Conservation (phyloP, 1,140 invertebrate species). For the Drosophila cardini region DNA sequence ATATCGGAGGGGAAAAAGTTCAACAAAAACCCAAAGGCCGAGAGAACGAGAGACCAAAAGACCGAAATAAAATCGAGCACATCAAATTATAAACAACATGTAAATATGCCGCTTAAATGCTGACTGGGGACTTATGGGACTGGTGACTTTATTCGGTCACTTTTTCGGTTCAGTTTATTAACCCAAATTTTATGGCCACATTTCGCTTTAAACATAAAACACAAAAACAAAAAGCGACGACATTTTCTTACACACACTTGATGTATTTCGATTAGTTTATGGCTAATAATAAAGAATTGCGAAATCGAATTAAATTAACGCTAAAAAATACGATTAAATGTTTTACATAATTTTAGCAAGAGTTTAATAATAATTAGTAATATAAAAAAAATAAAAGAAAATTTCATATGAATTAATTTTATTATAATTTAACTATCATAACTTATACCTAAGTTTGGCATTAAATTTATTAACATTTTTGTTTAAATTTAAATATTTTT, state of each 20-base stretch:
- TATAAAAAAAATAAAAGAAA: no score
- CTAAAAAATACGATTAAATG: background rate
- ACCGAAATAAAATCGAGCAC: constrained; percentile 36
- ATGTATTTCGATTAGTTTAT: background rate
- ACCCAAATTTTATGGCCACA: constrained; percentile 51
- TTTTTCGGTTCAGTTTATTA: constrained; percentile 69
- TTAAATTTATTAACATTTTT: no score
- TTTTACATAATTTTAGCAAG: constrained; percentile 6
- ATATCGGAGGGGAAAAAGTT: background rate
- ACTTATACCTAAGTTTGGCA: no score
- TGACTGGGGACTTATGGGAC: constrained; percentile 58
- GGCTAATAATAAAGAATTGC: background rate
- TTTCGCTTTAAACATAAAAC: background rate
- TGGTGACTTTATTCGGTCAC: constrained; percentile 16
- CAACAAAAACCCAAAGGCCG: background rate
- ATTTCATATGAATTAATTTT: no score
- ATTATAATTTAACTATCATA: no score
- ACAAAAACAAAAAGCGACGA: background rate
- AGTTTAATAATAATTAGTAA: no score
- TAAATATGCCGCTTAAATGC: constrained; percentile 74
- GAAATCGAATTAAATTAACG: background rate
- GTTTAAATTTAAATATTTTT: no score
- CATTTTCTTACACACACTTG: background rate
- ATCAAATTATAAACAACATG: constrained; percentile 70
- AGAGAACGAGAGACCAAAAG: no score